Evolutionary conservation across 1,140 invertebrate species (phyloP).

Genomic region (Drosophila baimaii): DNA sequence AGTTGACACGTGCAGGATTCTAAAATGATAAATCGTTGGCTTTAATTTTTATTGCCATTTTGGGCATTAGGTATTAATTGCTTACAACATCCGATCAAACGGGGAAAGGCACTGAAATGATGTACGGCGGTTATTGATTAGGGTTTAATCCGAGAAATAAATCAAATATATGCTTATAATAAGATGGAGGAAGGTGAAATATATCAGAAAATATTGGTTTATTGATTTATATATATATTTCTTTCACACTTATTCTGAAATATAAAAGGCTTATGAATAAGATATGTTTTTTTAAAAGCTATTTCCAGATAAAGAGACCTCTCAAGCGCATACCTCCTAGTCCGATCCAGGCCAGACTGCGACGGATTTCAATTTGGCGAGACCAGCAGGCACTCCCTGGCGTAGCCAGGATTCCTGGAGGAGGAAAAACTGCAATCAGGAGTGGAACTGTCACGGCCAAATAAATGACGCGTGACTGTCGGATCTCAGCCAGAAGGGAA

Average conservation of each 20-base stretch:
- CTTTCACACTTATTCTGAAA: neutral
- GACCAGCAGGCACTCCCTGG: neutral
- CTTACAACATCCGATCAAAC: slow-evolving; percentile 21
- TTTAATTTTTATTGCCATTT: slow-evolving; percentile 69
- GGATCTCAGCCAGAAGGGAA: neutral
- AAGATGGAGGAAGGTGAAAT: neutral
- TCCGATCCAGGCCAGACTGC: neutral
- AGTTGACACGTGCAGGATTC: slow-evolving; percentile 70
- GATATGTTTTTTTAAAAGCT: neutral
- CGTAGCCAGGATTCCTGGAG: neutral
- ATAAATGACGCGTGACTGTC: slow-evolving; percentile 68
- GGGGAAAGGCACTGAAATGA: slow-evolving; percentile 13
- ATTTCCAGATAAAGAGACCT: neutral
- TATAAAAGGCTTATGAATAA: too few species aligned
- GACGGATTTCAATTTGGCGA: slow-evolving; percentile 12
- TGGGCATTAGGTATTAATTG: slow-evolving; percentile 72
- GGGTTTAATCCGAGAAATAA: slow-evolving; percentile 35
- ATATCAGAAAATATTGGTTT: too few species aligned
- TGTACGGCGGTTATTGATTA: slow-evolving; percentile 39
- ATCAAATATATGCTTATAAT: slow-evolving; percentile 17
- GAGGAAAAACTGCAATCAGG: slow-evolving; percentile 21
- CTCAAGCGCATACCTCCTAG: neutral
- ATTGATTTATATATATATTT: too few species aligned
- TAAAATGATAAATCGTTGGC: slow-evolving; percentile 68
- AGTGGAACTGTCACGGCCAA: slow-evolving; percentile 51